phyloP scores from a whole-genome alignment of 2,888 invertebrate genomes.

The Colostygia pectinataria region DNA sequence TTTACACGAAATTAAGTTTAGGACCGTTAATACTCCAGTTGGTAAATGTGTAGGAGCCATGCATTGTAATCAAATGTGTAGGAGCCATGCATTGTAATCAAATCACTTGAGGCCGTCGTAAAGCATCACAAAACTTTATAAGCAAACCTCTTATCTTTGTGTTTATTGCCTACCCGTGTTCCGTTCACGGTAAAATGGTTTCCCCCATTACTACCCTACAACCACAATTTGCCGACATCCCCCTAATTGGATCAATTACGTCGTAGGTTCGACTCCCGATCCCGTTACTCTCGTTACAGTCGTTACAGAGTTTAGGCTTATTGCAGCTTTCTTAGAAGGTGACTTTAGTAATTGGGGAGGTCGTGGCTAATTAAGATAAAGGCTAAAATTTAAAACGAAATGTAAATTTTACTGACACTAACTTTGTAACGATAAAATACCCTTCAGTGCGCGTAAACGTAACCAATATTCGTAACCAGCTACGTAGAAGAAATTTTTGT shows the following conservation, averaged over 20 bases:
- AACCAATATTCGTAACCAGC: no score
- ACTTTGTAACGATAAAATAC: no score
- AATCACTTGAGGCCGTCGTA: no score
- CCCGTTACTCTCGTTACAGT: constrained; percentile 36
- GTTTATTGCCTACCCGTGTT: constrained; percentile 7
- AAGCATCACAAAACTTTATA: background rate
- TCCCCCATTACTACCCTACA: constrained; percentile 39
- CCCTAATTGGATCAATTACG: constrained; percentile 70
- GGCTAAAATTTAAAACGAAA: background rate
- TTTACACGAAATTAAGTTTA: no score
- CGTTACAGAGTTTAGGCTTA: constrained; percentile 27
- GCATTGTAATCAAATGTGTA: no score
- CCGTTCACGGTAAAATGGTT: constrained; percentile 29
- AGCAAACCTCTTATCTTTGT: background rate
- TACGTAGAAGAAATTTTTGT: no score
- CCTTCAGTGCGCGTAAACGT: no score
- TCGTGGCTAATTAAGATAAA: constrained; percentile 20
- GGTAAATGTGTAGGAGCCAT: no score
- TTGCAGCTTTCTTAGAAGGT: constrained; percentile 21
- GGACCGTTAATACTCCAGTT: no score
- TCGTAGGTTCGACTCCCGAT: constrained; percentile 35
- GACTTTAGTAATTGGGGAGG: constrained; percentile 15
- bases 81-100: no score
- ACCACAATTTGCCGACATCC: constrained; percentile 41
- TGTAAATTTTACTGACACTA: background rate